Evolutionary conservation across 2,797 vertebrate species (phyloP), one percentile per base, ranked within the genome.

Genomic region (Pachyuromys duprasi): DNA sequence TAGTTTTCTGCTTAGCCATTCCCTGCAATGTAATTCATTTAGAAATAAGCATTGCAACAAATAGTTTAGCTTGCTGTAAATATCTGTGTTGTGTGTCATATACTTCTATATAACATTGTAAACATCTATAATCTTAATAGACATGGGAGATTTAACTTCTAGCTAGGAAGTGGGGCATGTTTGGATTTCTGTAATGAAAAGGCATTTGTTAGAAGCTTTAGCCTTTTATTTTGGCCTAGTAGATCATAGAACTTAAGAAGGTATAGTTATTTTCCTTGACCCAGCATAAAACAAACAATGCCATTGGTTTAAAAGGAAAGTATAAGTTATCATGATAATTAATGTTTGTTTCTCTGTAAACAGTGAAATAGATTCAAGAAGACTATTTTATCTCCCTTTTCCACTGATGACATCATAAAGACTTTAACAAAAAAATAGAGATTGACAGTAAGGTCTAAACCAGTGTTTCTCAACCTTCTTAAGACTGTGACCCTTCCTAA

Each of bases 21-120:
- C 97, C 93, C 96, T 70, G 94, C 94, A 92, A 97, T 90, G 96
- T 98, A 98, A 98, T 98, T 98, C 97, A 96, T 98, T 98, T 98
- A 98, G 97, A 98, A 98, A 97, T 95, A 95, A 97, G 94, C 97
- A 93, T 97, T 95, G 94, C 95, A 86, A 92, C 97, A 97, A 97
- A 97, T 88, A 96, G 95, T 91, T 97, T 97, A 95, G 94, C 84
- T 84, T 96, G 72, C 69, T 96, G 89, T 90, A 98, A 97, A 96
- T 97, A 96, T 96, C 96, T 98, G 93, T 96, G 96, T 95, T 70
- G 92, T 96, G 97, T 97, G 93, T 94, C 95, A 89, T 94, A 97
- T 86, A 96, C 93, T 97, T 97, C 72, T 60, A 31, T 95, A 33
- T 89, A 96, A 96, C 83, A 97, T 90, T 82, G 11, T 89, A 93